These are phyloP conservation scores for Anastatus disparis DNA, from an alignment of 1,140 invertebrate species.

Conservation along the genomic window DNA sequence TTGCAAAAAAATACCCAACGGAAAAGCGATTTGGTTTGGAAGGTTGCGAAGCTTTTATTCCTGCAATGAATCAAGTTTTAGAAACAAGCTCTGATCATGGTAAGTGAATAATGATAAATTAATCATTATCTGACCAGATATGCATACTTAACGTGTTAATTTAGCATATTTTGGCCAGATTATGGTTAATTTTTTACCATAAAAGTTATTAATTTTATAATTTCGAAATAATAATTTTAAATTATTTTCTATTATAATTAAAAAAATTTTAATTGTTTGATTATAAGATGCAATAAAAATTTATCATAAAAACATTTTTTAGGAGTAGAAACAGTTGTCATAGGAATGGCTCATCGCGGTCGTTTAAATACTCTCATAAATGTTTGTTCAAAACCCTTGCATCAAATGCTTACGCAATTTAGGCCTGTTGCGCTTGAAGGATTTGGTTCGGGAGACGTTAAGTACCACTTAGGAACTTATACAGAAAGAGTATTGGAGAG, in stretches of 20 bases:
- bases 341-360: conserved; percentile 94
- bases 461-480: conserved; percentile 91
- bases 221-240: too few species aligned
- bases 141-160: background rate
- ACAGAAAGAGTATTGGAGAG: conserved; percentile 71
- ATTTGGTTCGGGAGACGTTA: conserved; percentile 92
- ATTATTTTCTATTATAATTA: too few species aligned
- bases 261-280: too few species aligned
- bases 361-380: conserved; percentile 91
- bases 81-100: conserved; percentile 79
- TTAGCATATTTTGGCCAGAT: too few species aligned
- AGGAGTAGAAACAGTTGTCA: conserved; percentile 83
- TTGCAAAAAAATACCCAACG: conserved; percentile 88
- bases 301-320: too few species aligned
- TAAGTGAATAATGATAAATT: too few species aligned
- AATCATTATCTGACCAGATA: background rate
- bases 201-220: too few species aligned
- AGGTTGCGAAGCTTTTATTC: conserved; percentile 91
- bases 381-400: conserved; percentile 86
- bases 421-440: conserved; percentile 55
- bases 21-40: conserved; percentile 94
- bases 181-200: too few species aligned
- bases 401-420: conserved; percentile 89
- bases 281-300: too few species aligned
- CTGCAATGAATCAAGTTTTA: conserved; percentile 88